phyloP scores from a whole-genome alignment of 1,140 invertebrate species.

The Riptortus pedestris region DNA sequence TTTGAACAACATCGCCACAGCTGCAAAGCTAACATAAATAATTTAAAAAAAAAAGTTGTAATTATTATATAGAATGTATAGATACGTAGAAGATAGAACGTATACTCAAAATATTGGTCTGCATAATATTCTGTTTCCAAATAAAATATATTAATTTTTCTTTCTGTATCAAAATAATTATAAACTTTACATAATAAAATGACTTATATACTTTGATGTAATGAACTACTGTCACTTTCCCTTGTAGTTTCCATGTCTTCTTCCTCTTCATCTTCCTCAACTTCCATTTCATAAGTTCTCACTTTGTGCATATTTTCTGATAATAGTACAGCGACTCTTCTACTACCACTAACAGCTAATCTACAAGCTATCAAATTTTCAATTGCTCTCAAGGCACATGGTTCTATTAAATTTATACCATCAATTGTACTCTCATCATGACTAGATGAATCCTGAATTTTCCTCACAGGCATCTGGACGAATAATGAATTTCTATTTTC shows the following conservation, averaged over 20 bases:
- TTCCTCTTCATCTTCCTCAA: constrained; percentile 77
- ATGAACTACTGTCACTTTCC: constrained; percentile 9
- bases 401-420: constrained; percentile 41
- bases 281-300: constrained; percentile 82
- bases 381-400: constrained; percentile 42
- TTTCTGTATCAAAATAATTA: no score
- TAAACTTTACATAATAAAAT: no score
- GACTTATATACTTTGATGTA: constrained; percentile 11
- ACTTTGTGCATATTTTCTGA: constrained; percentile 69
- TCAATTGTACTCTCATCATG: constrained; percentile 36
- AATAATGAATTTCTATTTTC: constrained; percentile 47
- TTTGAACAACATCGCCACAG: no score
- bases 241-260: constrained; percentile 35
- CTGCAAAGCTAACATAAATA: no score
- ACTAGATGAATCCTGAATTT: constrained; percentile 38
- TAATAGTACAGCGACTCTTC: constrained; percentile 79
- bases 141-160: no score
- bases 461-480: constrained; percentile 52
- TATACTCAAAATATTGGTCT: no score
- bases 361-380: constrained; percentile 60
- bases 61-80: no score
- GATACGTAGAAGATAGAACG: no score
- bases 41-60: no score
- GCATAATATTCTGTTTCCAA: no score
- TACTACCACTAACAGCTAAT: constrained; percentile 73